Evolutionary conservation across 2,888 invertebrate species (phyloP).

Genomic region (Eustalomyia histrio): DNA sequence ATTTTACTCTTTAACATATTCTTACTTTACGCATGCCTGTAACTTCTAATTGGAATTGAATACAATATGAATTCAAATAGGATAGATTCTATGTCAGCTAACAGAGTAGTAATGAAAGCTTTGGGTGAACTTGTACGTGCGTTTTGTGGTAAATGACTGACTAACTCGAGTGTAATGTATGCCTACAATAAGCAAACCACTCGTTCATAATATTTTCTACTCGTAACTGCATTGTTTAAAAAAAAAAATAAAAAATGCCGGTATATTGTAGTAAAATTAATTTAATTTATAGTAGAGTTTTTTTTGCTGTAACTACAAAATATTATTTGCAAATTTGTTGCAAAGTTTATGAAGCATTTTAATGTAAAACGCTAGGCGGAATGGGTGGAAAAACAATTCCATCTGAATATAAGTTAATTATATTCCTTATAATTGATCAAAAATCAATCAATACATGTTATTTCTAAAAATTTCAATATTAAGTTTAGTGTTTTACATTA

Average conservation of each 20-base stretch:
- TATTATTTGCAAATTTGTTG: too few relatives aligned
- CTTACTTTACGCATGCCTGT: neutral
- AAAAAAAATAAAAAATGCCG: neutral
- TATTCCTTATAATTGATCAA: too few relatives aligned
- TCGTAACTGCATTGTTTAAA: neutral
- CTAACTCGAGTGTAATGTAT: slow-evolving; percentile 15
- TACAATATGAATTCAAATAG: neutral
- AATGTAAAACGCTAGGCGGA: too few relatives aligned
- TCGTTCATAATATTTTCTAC: neutral
- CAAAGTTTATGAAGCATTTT: too few relatives aligned
- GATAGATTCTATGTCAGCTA: neutral
- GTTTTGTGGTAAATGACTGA: slow-evolving; percentile 50
- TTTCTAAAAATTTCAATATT: too few relatives aligned
- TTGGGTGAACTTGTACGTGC: slow-evolving; percentile 38
- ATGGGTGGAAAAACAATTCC: too few relatives aligned
- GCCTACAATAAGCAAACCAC: neutral
- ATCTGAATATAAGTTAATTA: too few relatives aligned
- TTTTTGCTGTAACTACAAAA: neutral
- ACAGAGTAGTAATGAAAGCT: neutral
- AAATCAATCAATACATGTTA: too few relatives aligned
- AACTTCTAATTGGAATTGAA: neutral
- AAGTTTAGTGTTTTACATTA: too few relatives aligned
- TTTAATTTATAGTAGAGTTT: neutral
- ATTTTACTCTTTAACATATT: neutral
- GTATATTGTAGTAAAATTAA: neutral